Percentiles rank a stretch among this genome's conserved stretches.
phyloP scores from a whole-genome alignment of 2,113 vertebrate species.

The Caloenas nicobarica region DNA sequence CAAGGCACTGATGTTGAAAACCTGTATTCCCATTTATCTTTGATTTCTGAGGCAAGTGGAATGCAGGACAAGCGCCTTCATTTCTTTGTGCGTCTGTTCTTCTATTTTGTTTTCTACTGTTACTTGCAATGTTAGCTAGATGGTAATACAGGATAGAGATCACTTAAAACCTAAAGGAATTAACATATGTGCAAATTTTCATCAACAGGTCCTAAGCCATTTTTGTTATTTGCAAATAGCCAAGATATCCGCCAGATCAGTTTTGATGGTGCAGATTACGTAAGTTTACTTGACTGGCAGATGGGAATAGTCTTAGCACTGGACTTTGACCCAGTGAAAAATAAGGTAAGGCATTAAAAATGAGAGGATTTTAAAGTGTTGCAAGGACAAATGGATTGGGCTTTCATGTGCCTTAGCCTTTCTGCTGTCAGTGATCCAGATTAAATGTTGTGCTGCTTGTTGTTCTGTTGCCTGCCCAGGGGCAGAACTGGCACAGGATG shows the following conservation, averaged over 20 bases:
- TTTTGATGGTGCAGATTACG: constrained; percentile 82
- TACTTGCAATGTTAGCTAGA: fast-evolving
- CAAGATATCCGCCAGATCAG: constrained; percentile 81
- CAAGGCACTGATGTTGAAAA: not conserved
- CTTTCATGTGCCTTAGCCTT: constrained; percentile 33
- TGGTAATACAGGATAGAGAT: not conserved
- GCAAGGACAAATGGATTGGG: constrained; percentile 55
- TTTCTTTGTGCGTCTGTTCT: not conserved
- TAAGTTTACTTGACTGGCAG: constrained; percentile 80
- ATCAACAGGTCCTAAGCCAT: constrained; percentile 81
- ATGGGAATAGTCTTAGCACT: constrained; percentile 85
- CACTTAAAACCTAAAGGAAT: not conserved
- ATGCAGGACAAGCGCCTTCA: not conserved
- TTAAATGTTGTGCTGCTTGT: fast-evolving
- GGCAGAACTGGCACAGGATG: not conserved
- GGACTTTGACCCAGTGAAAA: constrained; percentile 89
- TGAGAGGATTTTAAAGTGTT: constrained; percentile 49
- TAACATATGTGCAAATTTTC: constrained; percentile 13
- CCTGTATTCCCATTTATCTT: not conserved
- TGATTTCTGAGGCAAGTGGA: not conserved
- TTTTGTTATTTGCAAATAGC: constrained; percentile 86
- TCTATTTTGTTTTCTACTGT: not conserved
- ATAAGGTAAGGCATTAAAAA: constrained; percentile 79
- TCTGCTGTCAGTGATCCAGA: constrained; percentile 29
- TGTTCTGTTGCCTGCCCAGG: not conserved